A percentile compares a stretch with the other conserved stretches of the same genome.
These are phyloP conservation scores for Selenia dentaria DNA, from an alignment of 2,888 invertebrate genomes.

Conservation along the genomic window DNA sequence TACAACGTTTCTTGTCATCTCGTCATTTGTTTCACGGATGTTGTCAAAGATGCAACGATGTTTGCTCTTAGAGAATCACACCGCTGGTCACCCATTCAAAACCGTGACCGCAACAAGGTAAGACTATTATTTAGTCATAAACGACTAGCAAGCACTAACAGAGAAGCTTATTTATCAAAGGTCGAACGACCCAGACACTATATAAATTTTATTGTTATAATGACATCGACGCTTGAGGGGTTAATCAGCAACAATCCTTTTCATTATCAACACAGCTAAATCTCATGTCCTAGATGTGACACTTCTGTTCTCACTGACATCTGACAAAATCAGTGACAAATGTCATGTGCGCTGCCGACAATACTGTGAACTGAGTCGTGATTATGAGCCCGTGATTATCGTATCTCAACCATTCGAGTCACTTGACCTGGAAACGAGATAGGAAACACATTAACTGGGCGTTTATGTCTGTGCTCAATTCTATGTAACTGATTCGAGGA, in stretches of 20 bases:
- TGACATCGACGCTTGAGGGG: too few species aligned
- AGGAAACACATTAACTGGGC: slow-evolving; percentile 24
- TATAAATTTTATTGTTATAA: too few species aligned
- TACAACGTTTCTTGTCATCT: too few species aligned
- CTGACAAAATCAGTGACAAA: slow-evolving; percentile 20
- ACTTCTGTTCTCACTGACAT: slow-evolving; percentile 11
- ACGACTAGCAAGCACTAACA: too few species aligned
- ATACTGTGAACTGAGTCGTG: background rate
- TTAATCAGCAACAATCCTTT: background rate
- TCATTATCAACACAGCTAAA: background rate
- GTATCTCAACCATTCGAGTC: slow-evolving; percentile 26
- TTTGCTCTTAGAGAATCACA: too few species aligned
- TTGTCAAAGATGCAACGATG: too few species aligned
- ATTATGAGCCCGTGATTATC: slow-evolving; percentile 18
- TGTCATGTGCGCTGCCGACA: slow-evolving; percentile 7
- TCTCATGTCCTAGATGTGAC: slow-evolving; percentile 4
- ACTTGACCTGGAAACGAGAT: slow-evolving; percentile 35
- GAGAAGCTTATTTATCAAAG: too few species aligned
- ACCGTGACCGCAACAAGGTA: too few species aligned
- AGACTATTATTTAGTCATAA: too few species aligned
- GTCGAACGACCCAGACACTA: too few species aligned
- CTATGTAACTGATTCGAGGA: slow-evolving; percentile 2
- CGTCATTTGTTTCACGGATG: too few species aligned
- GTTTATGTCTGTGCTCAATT: slow-evolving; percentile 12
- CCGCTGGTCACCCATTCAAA: too few species aligned